Evolutionary conservation across 2,888 invertebrate species (phyloP).

Genomic region (Lacanobia oleracea): DNA sequence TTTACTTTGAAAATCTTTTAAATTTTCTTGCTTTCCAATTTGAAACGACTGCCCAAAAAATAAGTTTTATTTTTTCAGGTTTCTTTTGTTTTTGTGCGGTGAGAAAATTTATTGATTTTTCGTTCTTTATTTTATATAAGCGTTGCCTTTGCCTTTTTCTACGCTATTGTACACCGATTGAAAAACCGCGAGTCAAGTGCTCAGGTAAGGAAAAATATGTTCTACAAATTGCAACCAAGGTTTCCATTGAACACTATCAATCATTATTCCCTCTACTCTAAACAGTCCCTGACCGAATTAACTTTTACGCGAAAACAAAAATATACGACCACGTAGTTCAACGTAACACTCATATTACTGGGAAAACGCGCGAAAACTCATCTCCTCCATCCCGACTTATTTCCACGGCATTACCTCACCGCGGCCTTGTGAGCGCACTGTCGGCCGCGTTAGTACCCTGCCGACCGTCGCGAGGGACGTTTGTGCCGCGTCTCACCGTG

Average conservation of each 20-base stretch:
- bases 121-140: too few species aligned
- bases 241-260: constrained; percentile 46
- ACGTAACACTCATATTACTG: constrained; percentile 67
- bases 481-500: constrained; percentile 68
- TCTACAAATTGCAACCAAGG: constrained; percentile 2
- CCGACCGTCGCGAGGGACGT: constrained; percentile 72
- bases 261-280: constrained; percentile 35
- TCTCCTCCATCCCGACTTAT: constrained; percentile 71
- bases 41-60: background rate
- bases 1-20: constrained; percentile 4
- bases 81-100: background rate
- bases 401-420: constrained; percentile 80
- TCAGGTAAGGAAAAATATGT: constrained; percentile 6
- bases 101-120: background rate
- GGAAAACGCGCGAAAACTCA: constrained; percentile 80
- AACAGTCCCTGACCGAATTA: constrained; percentile 63
- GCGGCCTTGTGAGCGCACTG: constrained; percentile 69
- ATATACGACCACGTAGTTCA: constrained; percentile 60
- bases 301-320: constrained; percentile 67
- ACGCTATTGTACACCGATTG: background rate
- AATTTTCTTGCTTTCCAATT: background rate
- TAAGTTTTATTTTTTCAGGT: too few species aligned
- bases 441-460: constrained; percentile 71
- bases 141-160: too few species aligned
- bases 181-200: background rate